These are phyloP conservation scores for Podarcis lilfordi DNA, from an alignment of 2,797 vertebrate genomes.

Conservation along the genomic window DNA sequence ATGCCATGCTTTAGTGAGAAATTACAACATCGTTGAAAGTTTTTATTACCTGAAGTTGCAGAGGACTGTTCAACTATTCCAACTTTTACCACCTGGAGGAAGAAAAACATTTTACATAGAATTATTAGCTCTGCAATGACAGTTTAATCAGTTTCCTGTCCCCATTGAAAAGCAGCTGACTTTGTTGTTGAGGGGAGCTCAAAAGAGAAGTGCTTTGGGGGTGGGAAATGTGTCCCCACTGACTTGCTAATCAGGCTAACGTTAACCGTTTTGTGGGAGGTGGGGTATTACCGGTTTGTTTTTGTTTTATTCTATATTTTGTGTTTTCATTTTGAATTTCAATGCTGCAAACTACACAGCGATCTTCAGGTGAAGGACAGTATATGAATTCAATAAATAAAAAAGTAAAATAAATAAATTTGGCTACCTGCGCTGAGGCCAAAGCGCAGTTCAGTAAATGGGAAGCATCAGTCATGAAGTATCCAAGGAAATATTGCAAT, in stretches of 20 bases:
- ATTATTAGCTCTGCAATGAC: neutral
- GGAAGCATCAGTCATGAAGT: neutral
- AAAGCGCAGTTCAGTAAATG: neutral
- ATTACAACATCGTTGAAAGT: neutral
- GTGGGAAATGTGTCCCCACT: neutral
- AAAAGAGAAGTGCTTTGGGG: neutral
- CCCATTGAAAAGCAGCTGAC: neutral
- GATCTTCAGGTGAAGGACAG: too few species aligned
- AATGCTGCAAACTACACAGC: too few species aligned
- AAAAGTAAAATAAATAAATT: too few species aligned
- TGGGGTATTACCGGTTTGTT: too few species aligned
- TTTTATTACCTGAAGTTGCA: constrained; percentile 86
- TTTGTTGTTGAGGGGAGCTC: neutral
- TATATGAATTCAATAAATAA: too few species aligned
- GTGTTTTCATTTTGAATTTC: too few species aligned
- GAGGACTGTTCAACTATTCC: constrained; percentile 95
- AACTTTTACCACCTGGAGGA: constrained; percentile 91
- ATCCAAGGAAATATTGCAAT: neutral
- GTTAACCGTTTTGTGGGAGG: neutral
- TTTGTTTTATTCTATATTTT: too few species aligned
- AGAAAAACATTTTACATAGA: neutral
- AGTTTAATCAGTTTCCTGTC: neutral
- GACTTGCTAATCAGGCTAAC: neutral
- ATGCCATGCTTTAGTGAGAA: neutral
- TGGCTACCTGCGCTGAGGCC: neutral